phyloP scores from a whole-genome alignment of 2,113 vertebrate species.

The Lichenostomus cassidix region DNA sequence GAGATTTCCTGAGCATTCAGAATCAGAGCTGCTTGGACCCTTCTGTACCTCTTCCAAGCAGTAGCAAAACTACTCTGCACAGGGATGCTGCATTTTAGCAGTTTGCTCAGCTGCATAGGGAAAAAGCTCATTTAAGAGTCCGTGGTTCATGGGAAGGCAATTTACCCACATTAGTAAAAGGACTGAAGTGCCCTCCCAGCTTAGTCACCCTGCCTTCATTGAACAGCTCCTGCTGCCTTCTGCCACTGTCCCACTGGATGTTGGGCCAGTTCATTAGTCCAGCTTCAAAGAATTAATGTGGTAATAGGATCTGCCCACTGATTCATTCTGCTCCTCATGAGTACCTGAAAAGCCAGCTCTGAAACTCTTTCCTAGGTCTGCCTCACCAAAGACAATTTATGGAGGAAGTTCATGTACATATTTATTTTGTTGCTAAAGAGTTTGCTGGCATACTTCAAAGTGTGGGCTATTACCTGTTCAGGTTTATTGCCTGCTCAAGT shows the following conservation, averaged over 20 bases:
- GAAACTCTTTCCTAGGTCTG: slow-evolving; percentile 56
- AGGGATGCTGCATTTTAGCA: not conserved
- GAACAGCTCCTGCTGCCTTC: slow-evolving; percentile 1
- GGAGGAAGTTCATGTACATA: slow-evolving; percentile 56
- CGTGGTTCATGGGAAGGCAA: not conserved
- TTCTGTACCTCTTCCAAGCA: not conserved
- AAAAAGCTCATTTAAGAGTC: not conserved
- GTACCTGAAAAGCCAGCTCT: slow-evolving; percentile 66
- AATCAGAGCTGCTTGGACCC: not conserved
- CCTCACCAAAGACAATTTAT: slow-evolving; percentile 57
- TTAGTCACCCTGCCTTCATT: slow-evolving; percentile 9
- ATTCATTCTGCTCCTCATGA: slow-evolving; percentile 28
- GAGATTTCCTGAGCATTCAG: not conserved
- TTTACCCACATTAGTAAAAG: not conserved
- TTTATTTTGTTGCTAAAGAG: slow-evolving; percentile 68
- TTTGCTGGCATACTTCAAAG: slow-evolving; percentile 73
- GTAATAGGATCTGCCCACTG: slow-evolving; percentile 33
- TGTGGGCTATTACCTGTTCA: slow-evolving; percentile 64
- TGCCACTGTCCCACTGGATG: not conserved
- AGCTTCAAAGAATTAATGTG: slow-evolving; percentile 37
- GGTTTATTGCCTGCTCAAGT: slow-evolving; percentile 71
- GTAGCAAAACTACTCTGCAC: not conserved
- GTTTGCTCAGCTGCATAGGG: not conserved
- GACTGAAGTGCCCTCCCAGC: not conserved
- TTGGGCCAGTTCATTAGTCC: not conserved